Evolutionary conservation across 2,797 vertebrate species (phyloP).

Genomic region (Hippopotamyrus pictus): DNA sequence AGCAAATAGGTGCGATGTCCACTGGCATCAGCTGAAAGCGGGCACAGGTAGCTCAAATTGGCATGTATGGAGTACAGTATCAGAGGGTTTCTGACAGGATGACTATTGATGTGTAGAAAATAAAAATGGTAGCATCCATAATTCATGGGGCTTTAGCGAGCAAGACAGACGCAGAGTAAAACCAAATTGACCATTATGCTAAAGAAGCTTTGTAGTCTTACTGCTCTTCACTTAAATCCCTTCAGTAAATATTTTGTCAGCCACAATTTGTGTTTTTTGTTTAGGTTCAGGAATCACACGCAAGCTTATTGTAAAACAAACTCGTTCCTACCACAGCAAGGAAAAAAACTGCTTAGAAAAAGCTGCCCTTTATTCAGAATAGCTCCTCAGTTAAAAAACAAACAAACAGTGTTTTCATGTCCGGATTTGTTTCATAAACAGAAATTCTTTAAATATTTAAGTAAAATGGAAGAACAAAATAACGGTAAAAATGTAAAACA

Average conservation of each 20-base stretch:
- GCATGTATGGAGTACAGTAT: slow-evolving; percentile 2
- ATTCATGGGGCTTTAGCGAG: slow-evolving; percentile 18
- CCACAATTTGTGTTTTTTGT: not conserved
- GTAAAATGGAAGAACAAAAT: not conserved
- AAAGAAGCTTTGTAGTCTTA: not conserved
- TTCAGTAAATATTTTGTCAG: slow-evolving; percentile 18
- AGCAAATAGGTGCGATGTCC: not conserved
- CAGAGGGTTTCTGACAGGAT: not conserved
- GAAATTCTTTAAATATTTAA: not conserved
- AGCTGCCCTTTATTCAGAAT: not conserved
- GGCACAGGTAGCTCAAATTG: too few species aligned
- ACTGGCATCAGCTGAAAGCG: not conserved
- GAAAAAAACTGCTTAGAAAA: not conserved
- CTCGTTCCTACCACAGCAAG: not conserved
- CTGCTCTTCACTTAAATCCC: slow-evolving; percentile 20
- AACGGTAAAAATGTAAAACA: not conserved
- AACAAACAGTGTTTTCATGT: not conserved
- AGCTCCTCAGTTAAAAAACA: not conserved
- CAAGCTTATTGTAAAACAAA: not conserved
- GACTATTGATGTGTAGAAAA: slow-evolving; percentile 16
- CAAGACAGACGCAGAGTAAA: slow-evolving; percentile 14
- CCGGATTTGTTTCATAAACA: not conserved
- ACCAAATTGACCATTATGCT: slow-evolving; percentile 18
- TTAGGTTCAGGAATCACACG: not conserved
- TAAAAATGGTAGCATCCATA: slow-evolving; percentile 17